Evolutionary conservation across 2,888 invertebrate species (phyloP).

Genomic region (Podabrus alpinus): DNA sequence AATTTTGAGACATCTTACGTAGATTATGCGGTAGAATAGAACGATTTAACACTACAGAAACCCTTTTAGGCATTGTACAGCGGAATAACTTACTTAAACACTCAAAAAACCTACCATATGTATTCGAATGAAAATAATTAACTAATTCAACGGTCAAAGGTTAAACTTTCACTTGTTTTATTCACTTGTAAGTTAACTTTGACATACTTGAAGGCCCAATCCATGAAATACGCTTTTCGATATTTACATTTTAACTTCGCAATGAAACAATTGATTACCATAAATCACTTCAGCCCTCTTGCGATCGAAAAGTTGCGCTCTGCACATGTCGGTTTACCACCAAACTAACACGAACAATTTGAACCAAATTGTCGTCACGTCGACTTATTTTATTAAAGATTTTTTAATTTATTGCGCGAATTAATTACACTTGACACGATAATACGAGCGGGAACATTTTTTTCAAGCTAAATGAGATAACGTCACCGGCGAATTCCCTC

Average conservation of each 20-base stretch:
- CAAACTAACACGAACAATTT: not conserved
- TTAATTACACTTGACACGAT: too few species aligned
- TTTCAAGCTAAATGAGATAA: not conserved
- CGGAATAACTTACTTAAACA: slow-evolving; percentile 5
- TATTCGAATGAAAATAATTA: slow-evolving; percentile 18
- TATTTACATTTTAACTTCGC: slow-evolving; percentile 1
- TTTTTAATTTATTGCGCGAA: not conserved
- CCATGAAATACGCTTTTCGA: not conserved
- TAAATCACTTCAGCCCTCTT: not conserved
- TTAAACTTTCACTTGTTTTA: slow-evolving; percentile 18
- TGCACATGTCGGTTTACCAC: not conserved
- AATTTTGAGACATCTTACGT: slow-evolving; percentile 30
- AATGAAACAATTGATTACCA: not conserved
- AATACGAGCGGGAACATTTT: not conserved
- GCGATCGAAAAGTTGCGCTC: not conserved
- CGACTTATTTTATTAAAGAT: not conserved
- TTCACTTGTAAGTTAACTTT: slow-evolving; percentile 5
- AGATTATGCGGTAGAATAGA: slow-evolving; percentile 22
- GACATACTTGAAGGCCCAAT: slow-evolving; percentile 18
- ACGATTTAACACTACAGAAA: slow-evolving; percentile 22
- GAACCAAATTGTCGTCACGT: not conserved
- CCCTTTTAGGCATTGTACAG: slow-evolving; percentile 29
- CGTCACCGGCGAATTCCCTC: not conserved
- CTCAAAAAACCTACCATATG: slow-evolving; percentile 24
- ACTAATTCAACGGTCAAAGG: not conserved